Conservation (phyloP, 64 coral and sea anemone genomes). For the Astreopora myriophthalma region DNA sequence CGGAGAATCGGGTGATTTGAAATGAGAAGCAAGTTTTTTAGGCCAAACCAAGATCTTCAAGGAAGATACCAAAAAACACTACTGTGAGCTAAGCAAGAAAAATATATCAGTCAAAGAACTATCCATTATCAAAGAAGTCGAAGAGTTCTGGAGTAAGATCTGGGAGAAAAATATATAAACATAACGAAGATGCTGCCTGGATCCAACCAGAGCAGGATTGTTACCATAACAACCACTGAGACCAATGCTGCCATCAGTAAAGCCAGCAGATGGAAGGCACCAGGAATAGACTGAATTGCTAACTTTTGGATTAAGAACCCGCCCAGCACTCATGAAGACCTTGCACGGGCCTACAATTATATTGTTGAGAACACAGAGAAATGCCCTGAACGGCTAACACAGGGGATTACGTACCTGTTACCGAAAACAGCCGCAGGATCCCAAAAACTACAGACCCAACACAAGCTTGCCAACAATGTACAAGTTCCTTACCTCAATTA, state of each 20-base stretch:
- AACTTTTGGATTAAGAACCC: constrained; percentile 16
- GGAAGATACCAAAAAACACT: too few relatives aligned
- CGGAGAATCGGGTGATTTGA: too few relatives aligned
- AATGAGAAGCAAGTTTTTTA: too few relatives aligned
- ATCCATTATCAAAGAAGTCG: not conserved
- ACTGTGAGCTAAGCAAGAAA: too few relatives aligned
- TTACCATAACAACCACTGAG: not conserved
- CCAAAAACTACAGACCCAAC: constrained; percentile 25
- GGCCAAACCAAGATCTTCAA: too few relatives aligned
- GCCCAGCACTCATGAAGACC: not conserved
- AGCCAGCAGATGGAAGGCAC: constrained; percentile 6
- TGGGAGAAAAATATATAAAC: constrained; percentile 1
- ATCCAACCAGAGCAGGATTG: too few relatives aligned
- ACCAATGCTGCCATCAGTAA: not conserved
- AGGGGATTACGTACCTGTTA: not conserved
- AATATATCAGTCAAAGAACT: too few relatives aligned
- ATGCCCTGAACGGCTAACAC: not conserved
- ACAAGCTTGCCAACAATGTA: constrained; percentile 4
- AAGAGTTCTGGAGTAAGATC: not conserved
- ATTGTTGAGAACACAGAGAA: not conserved
- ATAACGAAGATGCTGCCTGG: too few relatives aligned
- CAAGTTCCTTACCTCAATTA: constrained; percentile 15
- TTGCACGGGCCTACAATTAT: not conserved
- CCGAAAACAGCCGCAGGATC: not conserved
- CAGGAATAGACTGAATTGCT: not conserved